Evolutionary conservation across 2,888 invertebrate genomes (phyloP).

Genomic region (Dasypogon diadema): DNA sequence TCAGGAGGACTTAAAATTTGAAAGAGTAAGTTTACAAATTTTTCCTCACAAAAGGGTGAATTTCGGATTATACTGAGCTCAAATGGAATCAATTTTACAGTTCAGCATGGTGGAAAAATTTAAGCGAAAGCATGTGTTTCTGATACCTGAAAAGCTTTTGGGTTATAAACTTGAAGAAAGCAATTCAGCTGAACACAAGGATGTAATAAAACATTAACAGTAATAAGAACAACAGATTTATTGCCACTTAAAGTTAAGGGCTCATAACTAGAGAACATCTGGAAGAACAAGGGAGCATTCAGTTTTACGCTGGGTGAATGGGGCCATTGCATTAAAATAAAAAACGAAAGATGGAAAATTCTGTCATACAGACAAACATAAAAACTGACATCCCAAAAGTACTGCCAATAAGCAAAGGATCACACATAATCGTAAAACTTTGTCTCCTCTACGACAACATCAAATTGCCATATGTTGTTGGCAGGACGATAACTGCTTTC

Average conservation of each 20-base stretch:
- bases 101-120: background rate
- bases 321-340: background rate
- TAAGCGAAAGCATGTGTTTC: slow-evolving; percentile 25
- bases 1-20: no score
- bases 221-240: slow-evolving; percentile 42
- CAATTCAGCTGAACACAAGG: slow-evolving; percentile 33
- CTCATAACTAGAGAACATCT: slow-evolving; percentile 36
- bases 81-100: background rate
- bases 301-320: background rate
- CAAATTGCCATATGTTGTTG: slow-evolving; percentile 32
- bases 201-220: slow-evolving; percentile 43
- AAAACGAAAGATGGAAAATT: slow-evolving; percentile 4
- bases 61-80: background rate
- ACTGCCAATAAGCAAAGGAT: slow-evolving; percentile 14
- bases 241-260: slow-evolving; percentile 38
- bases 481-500: background rate
- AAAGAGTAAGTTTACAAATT: no score
- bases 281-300: background rate
- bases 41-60: no score
- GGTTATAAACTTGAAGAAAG: slow-evolving; percentile 7
- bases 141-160: slow-evolving; percentile 27
- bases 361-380: background rate
- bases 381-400: slow-evolving; percentile 22
- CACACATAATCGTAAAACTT: slow-evolving; percentile 20
- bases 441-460: slow-evolving; percentile 14